phyloP scores from a whole-genome alignment of 2,113 vertebrate species.

The Neopipo cinnamomea region DNA sequence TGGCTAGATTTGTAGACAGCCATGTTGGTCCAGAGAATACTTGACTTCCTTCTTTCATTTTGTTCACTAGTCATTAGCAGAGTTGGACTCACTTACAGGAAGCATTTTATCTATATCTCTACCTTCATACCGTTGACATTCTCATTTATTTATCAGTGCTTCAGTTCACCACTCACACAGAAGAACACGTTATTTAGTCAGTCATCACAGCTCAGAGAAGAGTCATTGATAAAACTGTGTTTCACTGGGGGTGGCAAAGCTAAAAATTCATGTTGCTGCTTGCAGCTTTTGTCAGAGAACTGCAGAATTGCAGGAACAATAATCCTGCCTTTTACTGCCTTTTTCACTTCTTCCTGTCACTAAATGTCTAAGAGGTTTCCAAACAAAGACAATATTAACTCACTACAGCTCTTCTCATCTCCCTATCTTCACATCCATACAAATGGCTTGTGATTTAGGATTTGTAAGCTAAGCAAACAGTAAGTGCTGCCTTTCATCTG shows the following conservation, averaged over 20 bases:
- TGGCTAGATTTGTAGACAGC: not conserved
- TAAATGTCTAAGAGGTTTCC: not conserved
- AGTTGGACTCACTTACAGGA: not conserved
- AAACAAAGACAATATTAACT: not conserved
- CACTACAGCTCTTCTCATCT: not conserved
- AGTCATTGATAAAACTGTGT: not conserved
- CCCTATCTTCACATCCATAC: not conserved
- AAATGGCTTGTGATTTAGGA: not conserved
- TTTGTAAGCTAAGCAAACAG: not conserved
- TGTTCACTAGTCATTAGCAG: not conserved
- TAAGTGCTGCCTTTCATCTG: not conserved
- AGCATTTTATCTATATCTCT: not conserved
- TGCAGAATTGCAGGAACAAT: not conserved
- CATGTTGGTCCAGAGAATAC: not conserved
- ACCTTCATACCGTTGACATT: not conserved
- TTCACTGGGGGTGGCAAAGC: not conserved
- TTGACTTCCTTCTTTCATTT: not conserved
- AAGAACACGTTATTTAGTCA: not conserved
- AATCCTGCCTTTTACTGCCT: not conserved
- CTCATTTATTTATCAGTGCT: not conserved
- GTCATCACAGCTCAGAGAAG: not conserved
- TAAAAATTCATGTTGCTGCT: not conserved
- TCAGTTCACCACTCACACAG: not conserved
- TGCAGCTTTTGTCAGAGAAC: not conserved
- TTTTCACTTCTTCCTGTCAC: not conserved